phyloP scores from a whole-genome alignment of 2,113 vertebrate species.

The Microtus montanus region DNA sequence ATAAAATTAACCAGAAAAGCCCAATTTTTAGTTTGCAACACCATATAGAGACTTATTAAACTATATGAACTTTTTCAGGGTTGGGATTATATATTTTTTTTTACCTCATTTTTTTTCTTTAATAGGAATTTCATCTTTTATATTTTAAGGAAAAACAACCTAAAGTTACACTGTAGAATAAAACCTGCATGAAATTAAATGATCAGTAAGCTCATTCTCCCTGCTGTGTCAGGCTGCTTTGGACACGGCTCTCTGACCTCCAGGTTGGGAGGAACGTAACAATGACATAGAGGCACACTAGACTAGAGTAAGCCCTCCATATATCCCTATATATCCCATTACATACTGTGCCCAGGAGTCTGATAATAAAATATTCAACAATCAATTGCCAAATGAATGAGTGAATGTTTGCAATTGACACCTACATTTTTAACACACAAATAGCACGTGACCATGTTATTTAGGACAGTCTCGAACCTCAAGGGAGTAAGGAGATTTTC shows the following conservation, averaged over 20 bases:
- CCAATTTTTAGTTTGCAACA: neutral
- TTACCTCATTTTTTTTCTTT: neutral
- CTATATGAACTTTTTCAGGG: neutral
- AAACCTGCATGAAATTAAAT: neutral
- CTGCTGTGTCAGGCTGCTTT: neutral
- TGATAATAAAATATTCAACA: neutral
- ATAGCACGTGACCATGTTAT: neutral
- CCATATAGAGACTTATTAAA: neutral
- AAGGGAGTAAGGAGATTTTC: neutral
- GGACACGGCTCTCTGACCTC: neutral
- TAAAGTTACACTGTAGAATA: neutral
- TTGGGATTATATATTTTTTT: neutral
- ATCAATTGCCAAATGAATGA: neutral
- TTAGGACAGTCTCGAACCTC: neutral
- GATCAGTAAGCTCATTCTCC: neutral
- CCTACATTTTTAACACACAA: neutral
- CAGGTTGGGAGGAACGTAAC: neutral
- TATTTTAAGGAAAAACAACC: neutral
- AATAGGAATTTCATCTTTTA: constrained; percentile 22
- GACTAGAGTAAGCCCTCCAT: neutral
- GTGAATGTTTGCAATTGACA: neutral
- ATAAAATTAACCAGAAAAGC: constrained; percentile 7
- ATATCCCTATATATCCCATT: neutral
- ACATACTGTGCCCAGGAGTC: neutral
- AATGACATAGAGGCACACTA: neutral